Percentiles rank a stretch among this genome's conserved stretches.
Conservation (phyloP, 2,113 vertebrate genomes). For the Chascanopsetta lugubris region DNA sequence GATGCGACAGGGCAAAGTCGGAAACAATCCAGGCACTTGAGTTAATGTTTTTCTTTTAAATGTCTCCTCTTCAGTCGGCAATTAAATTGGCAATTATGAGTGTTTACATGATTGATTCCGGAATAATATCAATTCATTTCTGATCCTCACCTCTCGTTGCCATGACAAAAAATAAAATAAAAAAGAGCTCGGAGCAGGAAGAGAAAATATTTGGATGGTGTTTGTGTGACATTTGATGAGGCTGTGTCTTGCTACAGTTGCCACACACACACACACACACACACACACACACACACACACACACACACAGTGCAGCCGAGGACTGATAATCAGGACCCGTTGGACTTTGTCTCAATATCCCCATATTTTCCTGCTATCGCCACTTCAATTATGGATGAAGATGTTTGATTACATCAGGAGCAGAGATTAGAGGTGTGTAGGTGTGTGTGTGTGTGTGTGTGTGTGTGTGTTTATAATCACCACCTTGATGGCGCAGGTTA, state of each 20-base stretch:
- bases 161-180: background rate
- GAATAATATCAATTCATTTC: conserved; percentile 64
- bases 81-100: conserved; percentile 75
- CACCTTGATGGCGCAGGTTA: conserved; percentile 56
- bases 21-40: conserved; percentile 68
- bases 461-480: conserved; percentile 51
- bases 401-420: conserved; percentile 62
- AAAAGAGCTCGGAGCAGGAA: background rate
- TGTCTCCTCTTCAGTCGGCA: conserved; percentile 67
- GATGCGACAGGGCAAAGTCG: conserved; percentile 65
- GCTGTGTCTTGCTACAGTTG: background rate
- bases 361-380: conserved; percentile 31
- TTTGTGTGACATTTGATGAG: background rate
- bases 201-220: background rate
- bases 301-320: background rate
- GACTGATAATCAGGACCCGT: conserved; percentile 40
- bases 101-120: conserved; percentile 68
- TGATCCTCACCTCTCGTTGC: conserved; percentile 37
- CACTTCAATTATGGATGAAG: conserved; percentile 63
- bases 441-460: too few relatives aligned
- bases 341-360: conserved; percentile 49
- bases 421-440: conserved; percentile 53
- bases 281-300: conserved; percentile 16
- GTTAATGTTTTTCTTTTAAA: conserved; percentile 67
- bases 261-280: conserved; percentile 12